Evolutionary conservation across 1,140 invertebrate genomes (phyloP).

Genomic region (Macrotrachela quadricornifera): DNA sequence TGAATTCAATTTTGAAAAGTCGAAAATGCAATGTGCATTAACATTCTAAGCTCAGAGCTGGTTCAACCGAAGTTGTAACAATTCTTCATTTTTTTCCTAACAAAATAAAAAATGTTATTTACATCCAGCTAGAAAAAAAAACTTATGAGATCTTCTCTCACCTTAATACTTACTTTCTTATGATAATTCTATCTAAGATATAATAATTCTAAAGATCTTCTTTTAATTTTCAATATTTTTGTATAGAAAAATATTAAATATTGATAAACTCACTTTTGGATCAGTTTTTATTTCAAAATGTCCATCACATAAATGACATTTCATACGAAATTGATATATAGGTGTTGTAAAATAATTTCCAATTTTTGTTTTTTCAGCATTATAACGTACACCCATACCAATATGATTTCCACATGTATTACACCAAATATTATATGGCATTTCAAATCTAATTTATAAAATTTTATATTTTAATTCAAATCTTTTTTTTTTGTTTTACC

Average conservation of each 20-base stretch:
- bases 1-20: too few species aligned
- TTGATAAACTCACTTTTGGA: slow-evolving; percentile 59
- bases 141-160: too few species aligned
- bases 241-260: not conserved
- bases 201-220: slow-evolving; percentile 1
- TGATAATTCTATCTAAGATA: slow-evolving; percentile 2
- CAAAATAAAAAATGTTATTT: too few species aligned
- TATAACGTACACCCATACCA: slow-evolving; percentile 93
- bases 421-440: slow-evolving; percentile 99
- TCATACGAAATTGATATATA: slow-evolving; percentile 93
- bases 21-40: too few species aligned
- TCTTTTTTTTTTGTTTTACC: slow-evolving; percentile 16
- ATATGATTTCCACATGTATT: slow-evolving; percentile 92
- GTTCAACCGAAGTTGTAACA: too few species aligned
- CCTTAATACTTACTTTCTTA: too few species aligned
- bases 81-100: too few species aligned
- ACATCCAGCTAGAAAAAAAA: too few species aligned
- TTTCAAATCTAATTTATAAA: slow-evolving; percentile 57
- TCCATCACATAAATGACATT: slow-evolving; percentile 89
- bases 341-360: slow-evolving; percentile 97
- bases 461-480: not conserved
- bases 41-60: too few species aligned
- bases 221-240: not conserved
- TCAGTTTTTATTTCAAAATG: slow-evolving; percentile 97
- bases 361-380: slow-evolving; percentile 93